Evolutionary conservation across 2,113 vertebrate genomes (phyloP).

Genomic region (Oriolus oriolus): DNA sequence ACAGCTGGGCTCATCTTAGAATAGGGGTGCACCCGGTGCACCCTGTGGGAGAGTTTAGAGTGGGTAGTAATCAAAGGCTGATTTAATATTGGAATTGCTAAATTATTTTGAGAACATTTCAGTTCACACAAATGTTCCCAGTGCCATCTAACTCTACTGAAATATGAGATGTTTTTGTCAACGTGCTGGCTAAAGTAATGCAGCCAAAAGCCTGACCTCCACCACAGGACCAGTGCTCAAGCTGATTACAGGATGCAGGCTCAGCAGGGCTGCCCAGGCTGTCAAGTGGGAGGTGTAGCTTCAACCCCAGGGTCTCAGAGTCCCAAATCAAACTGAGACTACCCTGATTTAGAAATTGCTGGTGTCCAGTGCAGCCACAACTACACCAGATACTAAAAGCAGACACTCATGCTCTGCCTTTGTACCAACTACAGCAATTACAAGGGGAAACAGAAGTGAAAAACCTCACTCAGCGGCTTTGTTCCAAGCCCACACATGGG

Average conservation of each 20-base stretch:
- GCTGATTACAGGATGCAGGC: background rate
- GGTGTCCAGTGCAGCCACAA: background rate
- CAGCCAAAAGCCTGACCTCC: background rate
- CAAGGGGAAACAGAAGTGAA: conserved; percentile 26
- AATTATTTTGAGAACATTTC: background rate
- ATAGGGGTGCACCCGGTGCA: background rate
- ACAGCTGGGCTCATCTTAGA: background rate
- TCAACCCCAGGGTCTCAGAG: background rate
- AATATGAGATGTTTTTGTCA: background rate
- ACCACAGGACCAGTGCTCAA: background rate
- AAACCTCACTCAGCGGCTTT: background rate
- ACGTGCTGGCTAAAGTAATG: fast-evolving
- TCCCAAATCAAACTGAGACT: background rate
- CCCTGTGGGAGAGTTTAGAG: background rate
- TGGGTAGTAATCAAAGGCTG: background rate
- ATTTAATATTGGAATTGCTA: background rate
- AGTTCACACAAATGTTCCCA: background rate
- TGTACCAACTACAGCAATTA: background rate
- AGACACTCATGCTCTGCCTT: background rate
- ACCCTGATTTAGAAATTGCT: background rate
- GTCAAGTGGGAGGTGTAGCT: background rate
- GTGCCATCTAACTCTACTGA: background rate
- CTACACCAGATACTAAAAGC: background rate
- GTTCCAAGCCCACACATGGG: background rate
- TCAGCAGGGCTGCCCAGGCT: background rate